phyloP scores from a whole-genome alignment of 2,113 vertebrate genomes.

The Procavia capensis region DNA sequence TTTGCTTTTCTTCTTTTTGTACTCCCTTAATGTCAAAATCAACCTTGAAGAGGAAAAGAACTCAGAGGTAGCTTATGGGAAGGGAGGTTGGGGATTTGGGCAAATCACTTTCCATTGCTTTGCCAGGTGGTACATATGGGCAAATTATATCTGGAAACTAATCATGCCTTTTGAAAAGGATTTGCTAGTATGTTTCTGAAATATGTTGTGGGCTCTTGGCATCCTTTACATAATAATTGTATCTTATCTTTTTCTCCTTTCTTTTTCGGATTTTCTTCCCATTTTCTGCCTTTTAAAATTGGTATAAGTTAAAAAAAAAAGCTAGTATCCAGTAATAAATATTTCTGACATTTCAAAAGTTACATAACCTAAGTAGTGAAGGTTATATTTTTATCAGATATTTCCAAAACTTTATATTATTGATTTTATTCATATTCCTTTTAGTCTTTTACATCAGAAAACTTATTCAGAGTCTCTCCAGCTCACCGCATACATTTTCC shows the following conservation, averaged over 20 bases:
- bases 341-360: not conserved
- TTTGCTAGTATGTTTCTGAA: not conserved
- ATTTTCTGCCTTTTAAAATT: not conserved
- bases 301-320: not conserved
- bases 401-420: not conserved
- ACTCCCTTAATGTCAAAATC: slow-evolving; percentile 47
- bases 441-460: not conserved
- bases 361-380: not conserved
- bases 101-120: slow-evolving; percentile 17
- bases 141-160: slow-evolving; percentile 46
- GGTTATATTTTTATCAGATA: not conserved
- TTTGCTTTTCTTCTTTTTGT: not conserved
- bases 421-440: not conserved
- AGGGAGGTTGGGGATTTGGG: not conserved
- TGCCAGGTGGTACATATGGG: slow-evolving; percentile 38
- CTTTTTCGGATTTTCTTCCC: slow-evolving; percentile 18
- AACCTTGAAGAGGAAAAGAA: slow-evolving; percentile 57
- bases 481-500: not conserved
- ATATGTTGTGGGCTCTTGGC: not conserved
- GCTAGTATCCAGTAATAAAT: not conserved
- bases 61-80: not conserved
- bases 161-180: slow-evolving; percentile 49
- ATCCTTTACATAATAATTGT: slow-evolving; percentile 31
- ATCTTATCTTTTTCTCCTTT: not conserved
- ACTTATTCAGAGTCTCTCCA: not conserved